Conservation (phyloP, 2,888 invertebrate genomes). For the Drosophila emarginata region DNA sequence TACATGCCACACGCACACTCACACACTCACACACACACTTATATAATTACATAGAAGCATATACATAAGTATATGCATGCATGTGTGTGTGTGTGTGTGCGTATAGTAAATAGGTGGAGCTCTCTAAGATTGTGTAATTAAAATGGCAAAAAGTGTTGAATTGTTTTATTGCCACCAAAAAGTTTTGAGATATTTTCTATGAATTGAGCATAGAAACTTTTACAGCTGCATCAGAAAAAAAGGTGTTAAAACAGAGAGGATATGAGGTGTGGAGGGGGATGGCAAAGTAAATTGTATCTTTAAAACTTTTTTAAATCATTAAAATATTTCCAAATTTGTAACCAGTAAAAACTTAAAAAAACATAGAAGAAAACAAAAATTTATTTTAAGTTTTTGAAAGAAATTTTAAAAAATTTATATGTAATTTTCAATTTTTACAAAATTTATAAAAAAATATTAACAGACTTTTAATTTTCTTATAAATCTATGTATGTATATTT, state of each 20-base stretch:
- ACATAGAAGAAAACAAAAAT: too few species aligned
- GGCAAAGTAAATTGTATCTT: background rate
- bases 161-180: conserved; percentile 43
- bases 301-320: too few species aligned
- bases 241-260: too few species aligned
- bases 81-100: conserved; percentile 27
- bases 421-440: too few species aligned
- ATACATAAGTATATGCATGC: conserved; percentile 4
- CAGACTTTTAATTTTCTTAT: too few species aligned
- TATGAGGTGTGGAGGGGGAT: background rate
- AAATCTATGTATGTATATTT: too few species aligned
- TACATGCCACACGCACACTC: conserved; percentile 3
- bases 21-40: background rate
- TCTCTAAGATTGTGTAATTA: conserved; percentile 65
- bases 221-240: background rate
- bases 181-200: background rate
- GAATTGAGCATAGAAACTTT: conserved; percentile 27
- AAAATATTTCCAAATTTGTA: too few species aligned
- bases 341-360: too few species aligned
- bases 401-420: too few species aligned
- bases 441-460: too few species aligned
- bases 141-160: conserved; percentile 61
- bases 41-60: background rate
- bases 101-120: conserved; percentile 31
- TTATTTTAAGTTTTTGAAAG: too few species aligned